Conservation (phyloP, 2,797 vertebrate species). For the Enteromius fasciolatus region DNA sequence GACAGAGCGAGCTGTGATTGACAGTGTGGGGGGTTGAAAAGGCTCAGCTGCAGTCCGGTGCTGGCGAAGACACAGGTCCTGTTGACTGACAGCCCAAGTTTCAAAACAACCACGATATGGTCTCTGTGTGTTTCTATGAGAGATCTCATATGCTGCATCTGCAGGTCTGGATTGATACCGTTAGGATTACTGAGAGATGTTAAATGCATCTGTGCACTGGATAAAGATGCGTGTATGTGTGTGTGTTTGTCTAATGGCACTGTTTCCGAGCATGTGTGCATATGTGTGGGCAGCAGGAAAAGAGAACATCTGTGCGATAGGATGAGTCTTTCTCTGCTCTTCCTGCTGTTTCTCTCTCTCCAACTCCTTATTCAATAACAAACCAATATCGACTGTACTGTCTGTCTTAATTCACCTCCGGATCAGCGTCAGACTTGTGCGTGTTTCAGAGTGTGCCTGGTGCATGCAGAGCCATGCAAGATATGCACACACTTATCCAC, state of each 20-base stretch:
- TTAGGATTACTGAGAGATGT: conserved; percentile 4
- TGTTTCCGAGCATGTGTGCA: conserved; percentile 31
- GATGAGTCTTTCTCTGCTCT: conserved; percentile 48
- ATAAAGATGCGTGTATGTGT: conserved; percentile 27
- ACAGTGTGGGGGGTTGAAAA: conserved; percentile 35
- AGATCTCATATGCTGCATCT: neutral
- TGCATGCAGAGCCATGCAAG: neutral
- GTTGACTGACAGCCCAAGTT: conserved; percentile 49
- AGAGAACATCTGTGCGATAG: conserved; percentile 48
- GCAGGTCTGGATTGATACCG: neutral
- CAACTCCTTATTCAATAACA: conserved; percentile 31
- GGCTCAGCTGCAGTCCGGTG: conserved; percentile 45
- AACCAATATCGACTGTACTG: conserved; percentile 12
- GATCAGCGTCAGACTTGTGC: conserved; percentile 19
- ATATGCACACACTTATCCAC: neutral
- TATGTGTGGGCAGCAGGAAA: conserved; percentile 34
- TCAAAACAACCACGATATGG: conserved; percentile 26
- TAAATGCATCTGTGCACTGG: conserved; percentile 5
- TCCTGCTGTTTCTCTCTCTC: conserved; percentile 35
- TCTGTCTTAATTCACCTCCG: conserved; percentile 13
- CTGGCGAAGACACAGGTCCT: conserved; percentile 24
- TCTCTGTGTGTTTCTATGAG: conserved; percentile 16
- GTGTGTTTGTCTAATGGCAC: conserved; percentile 31
- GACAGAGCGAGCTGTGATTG: conserved; percentile 34
- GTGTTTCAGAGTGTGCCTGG: neutral